Conservation (phyloP, 1,140 invertebrate species). For the Diorhabda elongata region DNA sequence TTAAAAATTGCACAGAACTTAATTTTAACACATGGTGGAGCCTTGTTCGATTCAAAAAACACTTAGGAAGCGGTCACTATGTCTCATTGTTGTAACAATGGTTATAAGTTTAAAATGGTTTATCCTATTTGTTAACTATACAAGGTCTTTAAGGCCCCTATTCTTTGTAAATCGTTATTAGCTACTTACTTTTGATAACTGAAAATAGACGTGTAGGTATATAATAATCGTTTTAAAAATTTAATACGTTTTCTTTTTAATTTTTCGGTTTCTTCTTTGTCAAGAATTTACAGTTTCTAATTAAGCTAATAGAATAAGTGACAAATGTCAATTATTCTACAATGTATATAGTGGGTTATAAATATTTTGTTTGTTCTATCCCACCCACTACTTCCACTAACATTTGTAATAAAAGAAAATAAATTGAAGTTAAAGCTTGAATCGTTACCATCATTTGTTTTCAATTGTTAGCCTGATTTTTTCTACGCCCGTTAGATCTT, state of each 20-base stretch:
- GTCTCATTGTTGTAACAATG: conserved; percentile 34
- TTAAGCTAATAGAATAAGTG: no score
- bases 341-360: no score
- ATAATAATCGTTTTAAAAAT: conserved; percentile 29
- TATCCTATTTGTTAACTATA: conserved; percentile 36
- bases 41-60: conserved; percentile 12
- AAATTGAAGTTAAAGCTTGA: no score
- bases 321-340: no score
- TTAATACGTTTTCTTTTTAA: neutral
- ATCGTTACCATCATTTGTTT: no score
- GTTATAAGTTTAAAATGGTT: conserved; percentile 36
- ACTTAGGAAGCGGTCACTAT: conserved; percentile 26
- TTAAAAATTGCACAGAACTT: neutral
- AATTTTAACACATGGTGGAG: conserved; percentile 8
- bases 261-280: neutral
- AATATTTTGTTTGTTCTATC: no score
- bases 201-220: conserved; percentile 34
- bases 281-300: neutral
- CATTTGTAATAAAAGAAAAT: no score
- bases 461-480: no score
- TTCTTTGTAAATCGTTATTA: conserved; percentile 36
- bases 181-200: conserved; percentile 33
- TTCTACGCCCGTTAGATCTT: no score
- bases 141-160: conserved; percentile 36
- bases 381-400: no score